Evolutionary conservation across 2,113 vertebrate species (phyloP), one percentile per base, ranked within the genome.

Genomic region (Cottus gobio): DNA sequence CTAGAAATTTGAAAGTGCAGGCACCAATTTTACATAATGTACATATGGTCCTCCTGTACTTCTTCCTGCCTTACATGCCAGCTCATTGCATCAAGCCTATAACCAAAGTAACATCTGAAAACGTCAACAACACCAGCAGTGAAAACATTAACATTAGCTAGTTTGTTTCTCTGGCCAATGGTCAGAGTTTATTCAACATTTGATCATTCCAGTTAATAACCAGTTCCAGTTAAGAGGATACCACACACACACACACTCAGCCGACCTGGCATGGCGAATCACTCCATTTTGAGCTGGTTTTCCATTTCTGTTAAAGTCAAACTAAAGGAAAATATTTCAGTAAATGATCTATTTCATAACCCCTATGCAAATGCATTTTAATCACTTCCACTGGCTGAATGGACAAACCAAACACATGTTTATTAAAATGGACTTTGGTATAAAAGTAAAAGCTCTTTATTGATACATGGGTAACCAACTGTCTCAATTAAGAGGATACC

Each of bases 281-380:
- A 30, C 54, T 75, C 36, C 31, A 57, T 42, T 28, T 20, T 57
- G 8, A n/a, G 12, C 20, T 52, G 22, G 11, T 37, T 73, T 74
- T 50, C 5, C 34, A 11, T 76, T 67, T 58, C 13, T 11, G 16
- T 26, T 50, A 2, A 48, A 22, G 10, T 34, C 6, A 36, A 66
- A 30, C 11, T 8, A 28, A 73, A n/a, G 31, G 4, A 50, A 79
- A 48, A 80, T 7, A 74, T 66, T 16, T 37, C 7, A 67, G 24
- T 18, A 22, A 50, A 3, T 20, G 34, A 56, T 36, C 26, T 36
- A 20, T 22, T 24, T 22, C 58, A 30, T 12, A 68, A 28, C 48
- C 30, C 24, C 7, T n/a, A 3, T 3, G n/a, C 4, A 12, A 69
- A 69, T n/a, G 5, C 42, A 22, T 24, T 24, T 26, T 18, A 18